Evolutionary conservation across 2,113 vertebrate genomes (phyloP), one percentile per base, ranked within the genome.

Genomic region (Semnopithecus entellus): DNA sequence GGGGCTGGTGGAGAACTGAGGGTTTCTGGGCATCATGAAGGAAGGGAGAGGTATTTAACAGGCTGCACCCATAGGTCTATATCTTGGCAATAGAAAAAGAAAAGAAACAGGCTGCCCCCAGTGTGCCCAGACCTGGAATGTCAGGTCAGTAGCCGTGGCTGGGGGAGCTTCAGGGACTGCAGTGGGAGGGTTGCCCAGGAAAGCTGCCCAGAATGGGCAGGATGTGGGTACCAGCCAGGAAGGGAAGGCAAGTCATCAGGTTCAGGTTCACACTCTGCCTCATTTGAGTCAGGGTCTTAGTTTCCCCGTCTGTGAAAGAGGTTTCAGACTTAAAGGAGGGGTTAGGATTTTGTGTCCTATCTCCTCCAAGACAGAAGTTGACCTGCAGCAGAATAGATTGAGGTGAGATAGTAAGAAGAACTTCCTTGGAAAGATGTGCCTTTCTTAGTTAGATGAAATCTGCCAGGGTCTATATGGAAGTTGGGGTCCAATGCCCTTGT

Each of bases 281-380:
- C 66, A 2, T 90, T 61, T 16, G 35, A 72, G 66, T 94, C 13
- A 7, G 80, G 16, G 55, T 73, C 76, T 90, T 61, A 64, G 11
- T 84, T 73, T 84, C 59, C n/a, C 32, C 48, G 20, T n/a, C 59
- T 89, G 64, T 64, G 38, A 50, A 85, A 61, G 68, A n/a, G 14
- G 35, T 70, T 32, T 84, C 82, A 88, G 76, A 82, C 32, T 30
- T 83, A 25, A 88, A 64, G 52, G 35, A 52, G 30, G 23, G 30
- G 72, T 78, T 13, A 75, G 48, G 13, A 23, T 32, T 96, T 57
- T 16, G 13, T 20, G 59, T 73, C 59, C 80, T 43, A 1, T 76
- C 79, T 81, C 82, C 68, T 82, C 80, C 23, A 7, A 92, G 75
- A 94, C 8, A 88, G 81, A 75, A 96, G 35, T 32, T 89, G 64